phyloP scores from a whole-genome alignment of 2,113 vertebrate species.

The Miniopterus natalensis region DNA sequence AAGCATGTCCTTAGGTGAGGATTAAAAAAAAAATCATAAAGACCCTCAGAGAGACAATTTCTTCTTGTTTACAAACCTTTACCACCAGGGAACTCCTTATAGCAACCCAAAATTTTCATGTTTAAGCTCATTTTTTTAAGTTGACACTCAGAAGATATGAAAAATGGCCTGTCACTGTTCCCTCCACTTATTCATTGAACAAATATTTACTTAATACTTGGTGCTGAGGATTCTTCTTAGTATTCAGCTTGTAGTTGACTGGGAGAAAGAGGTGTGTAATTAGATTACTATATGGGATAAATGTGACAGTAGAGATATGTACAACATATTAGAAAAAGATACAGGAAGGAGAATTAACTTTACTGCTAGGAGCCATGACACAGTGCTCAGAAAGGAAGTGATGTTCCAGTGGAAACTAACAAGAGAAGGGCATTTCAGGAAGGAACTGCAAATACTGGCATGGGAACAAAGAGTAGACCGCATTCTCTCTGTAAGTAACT shows the following conservation, averaged over 20 bases:
- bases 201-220: conserved; percentile 46
- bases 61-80: conserved; percentile 34
- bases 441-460: neutral
- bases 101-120: conserved; percentile 25
- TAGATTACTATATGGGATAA: conserved; percentile 35
- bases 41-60: neutral
- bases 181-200: conserved; percentile 37
- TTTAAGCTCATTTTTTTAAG: conserved; percentile 50
- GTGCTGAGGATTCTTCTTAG: neutral
- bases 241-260: neutral
- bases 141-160: conserved; percentile 24
- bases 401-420: neutral
- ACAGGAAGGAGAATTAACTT: conserved; percentile 47
- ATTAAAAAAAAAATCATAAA: neutral
- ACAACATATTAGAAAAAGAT: conserved; percentile 43
- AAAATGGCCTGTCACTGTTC: neutral
- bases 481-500: neutral
- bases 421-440: conserved; percentile 1
- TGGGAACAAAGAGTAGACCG: neutral
- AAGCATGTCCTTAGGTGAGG: neutral
- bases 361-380: neutral
- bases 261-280: conserved; percentile 11
- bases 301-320: neutral
- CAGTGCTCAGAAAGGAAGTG: neutral
- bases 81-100: neutral